Evolutionary conservation across 2,113 vertebrate genomes (phyloP), one percentile per base, ranked within the genome.

Genomic region (Catharus bicknelli): DNA sequence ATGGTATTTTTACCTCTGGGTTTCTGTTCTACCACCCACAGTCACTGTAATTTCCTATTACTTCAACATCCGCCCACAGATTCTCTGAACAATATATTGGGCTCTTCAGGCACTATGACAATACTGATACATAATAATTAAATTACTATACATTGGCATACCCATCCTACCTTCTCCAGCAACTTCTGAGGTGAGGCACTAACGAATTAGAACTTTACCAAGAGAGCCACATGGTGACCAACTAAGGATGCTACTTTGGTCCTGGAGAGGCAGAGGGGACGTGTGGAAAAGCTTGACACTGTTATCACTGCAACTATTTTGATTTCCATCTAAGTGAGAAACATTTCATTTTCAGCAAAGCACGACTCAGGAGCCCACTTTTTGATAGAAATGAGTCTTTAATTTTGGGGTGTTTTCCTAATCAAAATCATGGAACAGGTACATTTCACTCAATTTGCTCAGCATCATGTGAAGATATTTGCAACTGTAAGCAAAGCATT

Each of bases 1-100:
- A 83, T 25, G 53, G 51, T 64, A 91, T 88, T 91, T 82, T 75
- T 82, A 90, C 75, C 78, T 83, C 93, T 94, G 61, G 70, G 53
- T 86, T 92, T 95, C 91, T 90, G 30, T 86, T 83, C 64, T 94
- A 86, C 85, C 94, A 90, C 90, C 68, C 94, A 95, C 90, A 80
- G 59, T 67, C 90, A 83, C 68, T 91, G 72, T 67, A 95, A 94
- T 95, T 95, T 92, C 80, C 76, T 92, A 59, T 90, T 93, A 78
- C 83, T 94, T 96, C 94, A 93, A 80, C 68, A 92, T 61, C 76
- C 53, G 0, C 94, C 93, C 85, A 90, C 91, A 83, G 48, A 59
- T 85, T 88, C 85, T 88, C 72, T 0, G 1, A 95, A 91, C 68
- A 91, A 86, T 90, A 74, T 63, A 75, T 30, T 55, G 61, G 80